Base-by-base conservation (phyloP, 2,888 invertebrate species). In the Parnassius mnemosyne region DNA sequence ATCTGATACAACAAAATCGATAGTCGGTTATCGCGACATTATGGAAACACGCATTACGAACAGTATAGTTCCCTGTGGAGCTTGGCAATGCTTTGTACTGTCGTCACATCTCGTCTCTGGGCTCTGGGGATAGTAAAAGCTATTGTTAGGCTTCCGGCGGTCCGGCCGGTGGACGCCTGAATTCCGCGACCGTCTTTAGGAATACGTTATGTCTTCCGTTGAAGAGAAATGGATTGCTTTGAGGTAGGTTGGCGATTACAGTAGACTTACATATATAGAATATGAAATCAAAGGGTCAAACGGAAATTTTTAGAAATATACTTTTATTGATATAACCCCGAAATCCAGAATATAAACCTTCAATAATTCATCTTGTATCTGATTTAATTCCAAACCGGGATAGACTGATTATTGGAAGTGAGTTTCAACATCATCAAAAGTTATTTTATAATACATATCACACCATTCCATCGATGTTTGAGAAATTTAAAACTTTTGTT, bases 61-160 rank as follows among this genome's bases (percentile, higher is more conserved):
- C 51, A 55, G 50, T 49, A 53, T 16, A 55, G 43, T 50, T 61
- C 56, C 44, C 59, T 9, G 44, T 20, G 49, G 51, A 46, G 58
- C 55, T 63, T 63, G 63, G 63, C 63, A 63, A 44, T 9, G 62
- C 49, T 43, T 20, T 13, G 43, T 11, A 52, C 1, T 49, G 46
- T 20, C 58, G 58, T 54, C 51, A 62, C 47, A 9, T 53, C 49
- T 49, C 49, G 59, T 63, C 59, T 54, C 58, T 55, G 54, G 54
- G 51, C 59, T 54, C 58, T 55, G 54, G 54, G 51, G 59, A 47
- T 59, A 55, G 46, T 63, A 51, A 59, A 57, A 52, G 49, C 63
- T 63, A 63, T 63, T 63, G 63, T 63, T 63, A 55, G 63, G 2
- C 44, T 2, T 53, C 54, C 44, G 16, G 50, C 49, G 16, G 41